phyloP scores from a whole-genome alignment of 2,113 vertebrate species.

The Nansenia antarctica region DNA sequence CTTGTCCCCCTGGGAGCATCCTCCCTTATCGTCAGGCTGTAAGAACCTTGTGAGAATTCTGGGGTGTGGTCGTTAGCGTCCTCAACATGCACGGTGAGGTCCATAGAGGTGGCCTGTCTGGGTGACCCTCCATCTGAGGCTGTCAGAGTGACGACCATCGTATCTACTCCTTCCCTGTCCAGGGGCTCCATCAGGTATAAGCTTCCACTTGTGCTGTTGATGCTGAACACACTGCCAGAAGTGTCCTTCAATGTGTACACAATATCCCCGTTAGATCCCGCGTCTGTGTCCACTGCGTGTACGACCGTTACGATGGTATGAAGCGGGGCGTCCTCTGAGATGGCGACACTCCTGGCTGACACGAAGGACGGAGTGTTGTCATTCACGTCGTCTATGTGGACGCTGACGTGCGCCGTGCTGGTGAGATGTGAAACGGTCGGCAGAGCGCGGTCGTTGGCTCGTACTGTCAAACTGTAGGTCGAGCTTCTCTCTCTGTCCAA shows the following conservation, averaged over 20 bases:
- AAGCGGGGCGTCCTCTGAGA: conserved; percentile 63
- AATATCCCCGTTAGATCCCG: conserved; percentile 63
- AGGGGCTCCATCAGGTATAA: conserved; percentile 64
- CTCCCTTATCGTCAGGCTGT: conserved; percentile 64
- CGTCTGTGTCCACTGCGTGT: conserved; percentile 68
- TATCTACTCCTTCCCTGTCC: conserved; percentile 68
- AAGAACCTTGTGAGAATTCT: conserved; percentile 58
- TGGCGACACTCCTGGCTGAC: conserved; percentile 41
- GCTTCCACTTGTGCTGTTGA: conserved; percentile 59
- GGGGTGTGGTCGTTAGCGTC: conserved; percentile 75
- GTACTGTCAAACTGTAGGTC: conserved; percentile 66
- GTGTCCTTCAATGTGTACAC: conserved; percentile 62
- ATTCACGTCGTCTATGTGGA: conserved; percentile 69
- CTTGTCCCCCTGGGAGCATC: conserved; percentile 58
- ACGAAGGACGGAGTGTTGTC: conserved; percentile 72
- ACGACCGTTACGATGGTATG: conserved; percentile 60
- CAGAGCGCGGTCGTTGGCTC: conserved; percentile 59
- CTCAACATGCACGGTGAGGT: conserved; percentile 64
- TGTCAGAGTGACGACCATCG: conserved; percentile 53
- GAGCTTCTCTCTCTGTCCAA: conserved; percentile 69
- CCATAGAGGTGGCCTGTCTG: conserved; percentile 43
- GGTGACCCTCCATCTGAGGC: conserved; percentile 69
- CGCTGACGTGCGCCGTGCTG: conserved; percentile 48
- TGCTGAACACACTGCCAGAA: conserved; percentile 49
- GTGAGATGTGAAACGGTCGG: conserved; percentile 56